Evolutionary conservation across 2,888 invertebrate species (phyloP), one percentile per base, ranked within the genome.

Genomic region (Pilophorus perplexus): DNA sequence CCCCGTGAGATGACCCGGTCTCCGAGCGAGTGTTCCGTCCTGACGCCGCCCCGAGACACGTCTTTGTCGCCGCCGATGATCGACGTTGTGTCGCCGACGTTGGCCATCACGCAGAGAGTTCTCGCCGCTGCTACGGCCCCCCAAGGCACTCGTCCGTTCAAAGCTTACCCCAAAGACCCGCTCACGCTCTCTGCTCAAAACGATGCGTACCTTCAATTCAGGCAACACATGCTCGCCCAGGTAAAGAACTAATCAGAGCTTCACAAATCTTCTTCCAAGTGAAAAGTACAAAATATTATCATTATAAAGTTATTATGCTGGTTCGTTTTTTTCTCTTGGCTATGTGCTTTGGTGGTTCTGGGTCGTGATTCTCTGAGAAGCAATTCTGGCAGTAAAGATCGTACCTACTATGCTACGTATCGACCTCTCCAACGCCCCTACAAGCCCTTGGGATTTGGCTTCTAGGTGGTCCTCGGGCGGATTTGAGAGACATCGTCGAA

Each of bases 91-190:
- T 64, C 67, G 8, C 68, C 68, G 2, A 64, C 67, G 2, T 27
- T 69, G 6, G 60, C 69, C 28, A 50, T 69, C 20, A 65, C 67
- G 6, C 68, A 69, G 46, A 27, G 68, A 27, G 69, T 69, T 28
- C 66, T 69, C 22, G 69, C 67, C 18, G 66, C 68, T n/a, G 60
- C 66, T 2, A 27, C 59, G 12, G 27, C 54, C 3, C 27, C 66
- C 3, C 60, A 66, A 25, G 64, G 60, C 3, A 78, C 82, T 0
- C 78, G 86, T 1, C 86, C 86, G 0, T 86, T 86, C 73, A 86
- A 87, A 74, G 86, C 87, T 0, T 88, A 87, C 74, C 87, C 88
- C 0, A 85, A 85, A 70, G 85, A 87, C 74, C 84, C 87, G 0
- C 74, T 79, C 8, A 73, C 81, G 2, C 76, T 84, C 16, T 82